Base-by-base conservation (phyloP, 2,113 vertebrate genomes). In the Xiphophorus maculatus region DNA sequence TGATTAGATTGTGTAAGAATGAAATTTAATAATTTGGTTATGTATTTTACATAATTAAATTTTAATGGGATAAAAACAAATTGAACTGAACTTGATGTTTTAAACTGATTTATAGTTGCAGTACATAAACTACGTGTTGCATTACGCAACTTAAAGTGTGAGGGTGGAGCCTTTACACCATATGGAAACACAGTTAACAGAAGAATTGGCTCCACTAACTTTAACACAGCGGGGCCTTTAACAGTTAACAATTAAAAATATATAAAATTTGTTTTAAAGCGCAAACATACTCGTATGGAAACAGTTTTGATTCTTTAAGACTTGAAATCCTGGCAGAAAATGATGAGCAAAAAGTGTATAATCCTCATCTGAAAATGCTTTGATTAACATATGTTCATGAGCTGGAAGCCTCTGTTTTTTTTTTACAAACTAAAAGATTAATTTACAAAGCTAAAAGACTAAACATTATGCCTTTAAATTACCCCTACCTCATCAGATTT, bases 101-200 rank as follows among this genome's bases (percentile, higher is more conserved):
- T 27, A 48, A 42, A 63, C 32, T 33, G 22, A 48, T 62, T 9
- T 73, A 54, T 66, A 66, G n/a, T 17, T 48, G 58, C 54, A 3
- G 7, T 48, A 7, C 28, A 19, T 37, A n/a, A 40, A 64, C 8
- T 48, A 5, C 51, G 37, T 33, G 13, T 68, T 69, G 66, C 14
- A 65, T 63, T 64, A 72, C 58, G 69, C 22, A 44, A 35, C 37
- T 17, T 48, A 19, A 19, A 6, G 4, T 30, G 63, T 67, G 66
- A 60, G 73, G 37, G 67, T 58, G 48, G 63, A 63, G 77, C 81
- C 62, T 69, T 82, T 42, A 79, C 65, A 74, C 71, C 87, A 83
- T 80, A 90, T 89, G 84, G 87, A 86, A 90, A 86, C 54, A 51
- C 84, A 88, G 69, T 77, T 69, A 88, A 76, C 82, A 85, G 82